Conservation (phyloP, 2,113 vertebrate genomes). For the Litocranius walleri region DNA sequence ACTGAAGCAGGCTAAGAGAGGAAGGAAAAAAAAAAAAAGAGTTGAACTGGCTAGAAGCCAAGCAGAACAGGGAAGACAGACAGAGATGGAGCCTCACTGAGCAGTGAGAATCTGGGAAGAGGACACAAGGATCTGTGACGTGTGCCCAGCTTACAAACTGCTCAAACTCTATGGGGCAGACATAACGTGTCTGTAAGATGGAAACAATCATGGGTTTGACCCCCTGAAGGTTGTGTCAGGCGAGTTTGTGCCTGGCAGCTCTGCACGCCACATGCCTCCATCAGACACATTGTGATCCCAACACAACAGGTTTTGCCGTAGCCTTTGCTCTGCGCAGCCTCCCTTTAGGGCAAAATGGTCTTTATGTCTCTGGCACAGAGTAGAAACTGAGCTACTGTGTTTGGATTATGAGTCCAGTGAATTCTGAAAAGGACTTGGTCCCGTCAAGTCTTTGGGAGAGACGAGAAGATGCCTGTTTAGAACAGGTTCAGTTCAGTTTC, state of each 20-base stretch:
- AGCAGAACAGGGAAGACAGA: neutral
- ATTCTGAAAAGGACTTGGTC: neutral
- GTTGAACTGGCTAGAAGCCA: neutral
- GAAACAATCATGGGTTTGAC: neutral
- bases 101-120: neutral
- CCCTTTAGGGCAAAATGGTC: neutral
- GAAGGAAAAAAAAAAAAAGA: neutral
- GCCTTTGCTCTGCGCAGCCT: neutral
- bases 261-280: neutral
- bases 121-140: neutral
- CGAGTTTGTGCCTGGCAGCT: neutral
- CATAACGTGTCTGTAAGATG: neutral
- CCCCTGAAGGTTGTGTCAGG: neutral
- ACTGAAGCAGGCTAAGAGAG: neutral
- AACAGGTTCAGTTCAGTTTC: neutral
- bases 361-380: neutral
- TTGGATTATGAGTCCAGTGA: neutral
- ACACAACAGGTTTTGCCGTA: fast-evolving
- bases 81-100: fast-evolving
- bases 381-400: neutral
- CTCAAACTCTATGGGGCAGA: neutral
- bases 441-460: neutral
- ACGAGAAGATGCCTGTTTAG: neutral
- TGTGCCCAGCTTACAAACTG: neutral
- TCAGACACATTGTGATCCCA: neutral